phyloP scores from a whole-genome alignment of 2,113 vertebrate species.

The Vanacampus margaritifer region DNA sequence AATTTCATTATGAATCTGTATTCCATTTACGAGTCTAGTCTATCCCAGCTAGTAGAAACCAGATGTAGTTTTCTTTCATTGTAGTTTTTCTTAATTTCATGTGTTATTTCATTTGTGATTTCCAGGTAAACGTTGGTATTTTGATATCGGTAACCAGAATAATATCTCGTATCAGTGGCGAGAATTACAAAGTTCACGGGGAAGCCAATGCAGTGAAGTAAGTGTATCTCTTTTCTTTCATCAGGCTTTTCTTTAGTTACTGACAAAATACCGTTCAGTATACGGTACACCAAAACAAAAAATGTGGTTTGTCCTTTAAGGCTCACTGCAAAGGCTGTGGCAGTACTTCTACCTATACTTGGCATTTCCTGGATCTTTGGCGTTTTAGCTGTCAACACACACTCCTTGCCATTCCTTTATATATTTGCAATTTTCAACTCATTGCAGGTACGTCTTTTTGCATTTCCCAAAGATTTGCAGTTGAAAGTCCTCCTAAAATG shows the following conservation, averaged over 20 bases:
- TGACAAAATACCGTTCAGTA: neutral
- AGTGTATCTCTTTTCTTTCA: slow-evolving; percentile 45
- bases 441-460: slow-evolving; percentile 76
- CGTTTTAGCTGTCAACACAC: slow-evolving; percentile 84
- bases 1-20: neutral
- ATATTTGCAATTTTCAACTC: slow-evolving; percentile 94
- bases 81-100: neutral
- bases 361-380: slow-evolving; percentile 97
- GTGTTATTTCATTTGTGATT: neutral
- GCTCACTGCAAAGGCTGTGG: slow-evolving; percentile 89
- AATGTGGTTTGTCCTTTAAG: slow-evolving; percentile 55
- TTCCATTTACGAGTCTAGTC: neutral
- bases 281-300: neutral
- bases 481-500: slow-evolving; percentile 1
- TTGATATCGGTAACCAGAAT: slow-evolving; percentile 91
- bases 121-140: slow-evolving; percentile 89
- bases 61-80: neutral
- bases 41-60: neutral
- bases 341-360: slow-evolving; percentile 89
- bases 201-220: slow-evolving; percentile 92
- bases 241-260: slow-evolving; percentile 3
- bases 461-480: neutral
- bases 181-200: slow-evolving; percentile 89
- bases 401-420: slow-evolving; percentile 87
- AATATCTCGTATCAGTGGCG: slow-evolving; percentile 92